Conservation (phyloP, 2,797 vertebrate species). For the Jordanella pulchra region DNA sequence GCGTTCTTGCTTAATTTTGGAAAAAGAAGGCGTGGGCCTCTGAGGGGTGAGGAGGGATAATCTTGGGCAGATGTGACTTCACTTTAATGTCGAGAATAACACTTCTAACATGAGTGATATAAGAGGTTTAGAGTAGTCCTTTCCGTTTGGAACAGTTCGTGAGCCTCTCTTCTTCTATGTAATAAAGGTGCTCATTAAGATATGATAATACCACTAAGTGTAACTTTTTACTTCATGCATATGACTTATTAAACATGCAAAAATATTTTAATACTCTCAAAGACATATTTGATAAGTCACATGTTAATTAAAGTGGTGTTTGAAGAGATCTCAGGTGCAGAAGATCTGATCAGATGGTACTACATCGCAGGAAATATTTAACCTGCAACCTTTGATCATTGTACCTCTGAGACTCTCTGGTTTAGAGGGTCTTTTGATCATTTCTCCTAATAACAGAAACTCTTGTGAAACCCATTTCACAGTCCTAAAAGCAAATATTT, state of each 20-base stretch:
- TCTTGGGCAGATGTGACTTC: constrained; percentile 62
- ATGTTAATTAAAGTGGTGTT: constrained; percentile 51
- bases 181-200: constrained; percentile 40
- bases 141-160: constrained; percentile 32
- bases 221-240: constrained; percentile 35
- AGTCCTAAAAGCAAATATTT: constrained; percentile 31
- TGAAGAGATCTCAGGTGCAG: constrained; percentile 49
- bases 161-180: constrained; percentile 29
- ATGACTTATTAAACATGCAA: constrained; percentile 43
- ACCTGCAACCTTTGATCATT: constrained; percentile 18
- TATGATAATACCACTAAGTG: constrained; percentile 26
- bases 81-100: constrained; percentile 37
- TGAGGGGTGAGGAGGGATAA: constrained; percentile 52
- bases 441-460: constrained; percentile 21
- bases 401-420: constrained; percentile 17
- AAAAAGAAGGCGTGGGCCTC: constrained; percentile 62
- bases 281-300: constrained; percentile 52
- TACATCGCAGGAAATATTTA: constrained; percentile 40
- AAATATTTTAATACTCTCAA: constrained; percentile 46
- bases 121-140: constrained; percentile 34
- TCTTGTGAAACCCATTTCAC: not conserved
- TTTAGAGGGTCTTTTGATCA: constrained; percentile 18
- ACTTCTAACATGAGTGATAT: constrained; percentile 41
- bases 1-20: constrained; percentile 64
- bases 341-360: constrained; percentile 46